Conservation (phyloP, 1,140 invertebrate species). For the Drosophila athabasca region DNA sequence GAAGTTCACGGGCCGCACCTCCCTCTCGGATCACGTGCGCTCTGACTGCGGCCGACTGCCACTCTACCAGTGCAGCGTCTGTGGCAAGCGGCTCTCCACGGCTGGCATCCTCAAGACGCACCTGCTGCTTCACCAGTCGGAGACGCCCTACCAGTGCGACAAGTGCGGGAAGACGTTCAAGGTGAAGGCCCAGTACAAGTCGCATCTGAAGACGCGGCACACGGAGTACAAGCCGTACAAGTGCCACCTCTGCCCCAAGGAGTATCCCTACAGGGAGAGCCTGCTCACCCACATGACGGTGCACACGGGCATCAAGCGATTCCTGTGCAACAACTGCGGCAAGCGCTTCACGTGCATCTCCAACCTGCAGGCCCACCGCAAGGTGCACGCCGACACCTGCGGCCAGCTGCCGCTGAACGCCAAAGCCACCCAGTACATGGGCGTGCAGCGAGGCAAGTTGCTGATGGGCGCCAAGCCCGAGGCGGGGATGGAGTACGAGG, state of each 20-base stretch:
- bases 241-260: slow-evolving; percentile 86
- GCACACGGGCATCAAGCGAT: slow-evolving; percentile 85
- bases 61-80: slow-evolving; percentile 78
- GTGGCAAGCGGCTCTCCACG: slow-evolving; percentile 83
- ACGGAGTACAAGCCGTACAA: slow-evolving; percentile 88
- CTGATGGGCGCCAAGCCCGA: slow-evolving; percentile 79
- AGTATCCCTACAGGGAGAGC: slow-evolving; percentile 85
- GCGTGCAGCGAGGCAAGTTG: slow-evolving; percentile 76
- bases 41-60: slow-evolving; percentile 81
- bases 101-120: slow-evolving; percentile 83
- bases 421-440: slow-evolving; percentile 81
- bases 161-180: slow-evolving; percentile 84
- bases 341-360: slow-evolving; percentile 84
- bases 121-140: slow-evolving; percentile 79
- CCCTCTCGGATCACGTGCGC: slow-evolving; percentile 81
- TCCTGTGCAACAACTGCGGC: slow-evolving; percentile 84
- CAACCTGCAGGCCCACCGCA: slow-evolving; percentile 84
- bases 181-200: slow-evolving; percentile 87
- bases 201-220: slow-evolving; percentile 88
- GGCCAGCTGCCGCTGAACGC: slow-evolving; percentile 73
- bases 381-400: slow-evolving; percentile 78
- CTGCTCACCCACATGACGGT: slow-evolving; percentile 84
- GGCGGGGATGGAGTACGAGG: slow-evolving; percentile 76
- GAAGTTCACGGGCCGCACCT: slow-evolving; percentile 80
- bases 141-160: slow-evolving; percentile 81